These are phyloP conservation scores for Cephus sareptanus DNA, from an alignment of 2,888 invertebrate species.

Conservation along the genomic window DNA sequence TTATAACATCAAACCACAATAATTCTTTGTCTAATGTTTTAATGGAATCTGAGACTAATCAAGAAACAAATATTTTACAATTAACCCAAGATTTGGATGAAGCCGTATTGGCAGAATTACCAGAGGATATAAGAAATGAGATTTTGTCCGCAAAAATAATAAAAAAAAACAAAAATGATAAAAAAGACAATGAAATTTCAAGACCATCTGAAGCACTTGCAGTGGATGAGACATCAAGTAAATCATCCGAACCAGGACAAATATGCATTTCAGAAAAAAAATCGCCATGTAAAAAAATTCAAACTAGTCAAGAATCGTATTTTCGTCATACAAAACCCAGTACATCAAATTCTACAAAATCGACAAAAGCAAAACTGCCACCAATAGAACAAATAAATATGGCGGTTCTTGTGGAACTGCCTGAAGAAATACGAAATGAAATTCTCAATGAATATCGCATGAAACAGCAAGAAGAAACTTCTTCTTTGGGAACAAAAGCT, in stretches of 20 bases:
- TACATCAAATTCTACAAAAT: slow-evolving; percentile 35
- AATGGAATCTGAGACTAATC: not conserved
- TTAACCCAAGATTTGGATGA: slow-evolving; percentile 65
- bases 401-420: slow-evolving; percentile 72
- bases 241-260: not conserved
- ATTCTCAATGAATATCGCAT: slow-evolving; percentile 68
- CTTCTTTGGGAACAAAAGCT: not conserved
- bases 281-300: slow-evolving; percentile 19
- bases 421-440: slow-evolving; percentile 73
- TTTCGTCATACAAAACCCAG: slow-evolving; percentile 54
- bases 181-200: not conserved
- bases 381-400: slow-evolving; percentile 68
- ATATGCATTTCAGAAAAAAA: slow-evolving; percentile 1
- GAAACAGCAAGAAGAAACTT: slow-evolving; percentile 11
- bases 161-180: not conserved
- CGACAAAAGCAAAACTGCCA: slow-evolving; percentile 43
- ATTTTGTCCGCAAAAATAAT: slow-evolving; percentile 42
- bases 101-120: slow-evolving; percentile 69
- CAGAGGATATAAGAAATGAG: slow-evolving; percentile 70
- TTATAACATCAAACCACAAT: not conserved
- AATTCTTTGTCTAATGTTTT: not conserved
- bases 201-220: not conserved
- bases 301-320: slow-evolving; percentile 49
- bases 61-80: slow-evolving; percentile 6
- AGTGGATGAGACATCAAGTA: not conserved